A percentile compares a stretch with the other conserved stretches of the same genome.
Conservation (phyloP, 2,113 vertebrate genomes). For the Amblyopsis rosae region DNA sequence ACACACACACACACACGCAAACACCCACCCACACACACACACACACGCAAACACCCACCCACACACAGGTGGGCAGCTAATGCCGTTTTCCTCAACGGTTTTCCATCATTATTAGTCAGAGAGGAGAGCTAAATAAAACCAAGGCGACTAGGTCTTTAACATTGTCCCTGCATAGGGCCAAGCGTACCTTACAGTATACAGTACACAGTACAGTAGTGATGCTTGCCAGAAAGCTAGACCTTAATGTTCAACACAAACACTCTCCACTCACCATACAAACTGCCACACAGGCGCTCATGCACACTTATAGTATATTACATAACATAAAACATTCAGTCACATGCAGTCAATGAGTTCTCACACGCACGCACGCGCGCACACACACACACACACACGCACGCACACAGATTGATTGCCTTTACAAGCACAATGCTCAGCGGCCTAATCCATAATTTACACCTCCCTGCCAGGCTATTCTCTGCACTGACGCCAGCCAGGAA, state of each 20-base stretch:
- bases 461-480: constrained; percentile 58
- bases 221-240: constrained; percentile 36
- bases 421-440: constrained; percentile 41
- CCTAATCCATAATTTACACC: constrained; percentile 76
- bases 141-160: constrained; percentile 28
- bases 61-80: constrained; percentile 13
- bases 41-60: background rate
- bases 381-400: constrained; percentile 9
- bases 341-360: too few relatives aligned
- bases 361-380: constrained; percentile 1
- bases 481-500: constrained; percentile 54
- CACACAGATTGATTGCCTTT: constrained; percentile 16
- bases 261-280: background rate
- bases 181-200: constrained; percentile 14
- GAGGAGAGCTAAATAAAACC: constrained; percentile 10
- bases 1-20: constrained; percentile 2
- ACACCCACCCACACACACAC: background rate
- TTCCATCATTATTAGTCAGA: constrained; percentile 4
- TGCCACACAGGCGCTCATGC: background rate
- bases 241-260: constrained; percentile 9
- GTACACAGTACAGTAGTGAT: background rate
- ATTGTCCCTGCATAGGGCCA: constrained; percentile 18
- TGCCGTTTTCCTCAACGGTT: constrained; percentile 15
- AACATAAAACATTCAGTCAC: background rate
- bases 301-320: background rate